phyloP scores from a whole-genome alignment of 2,888 invertebrate species.

The Deroplatys truncata region DNA sequence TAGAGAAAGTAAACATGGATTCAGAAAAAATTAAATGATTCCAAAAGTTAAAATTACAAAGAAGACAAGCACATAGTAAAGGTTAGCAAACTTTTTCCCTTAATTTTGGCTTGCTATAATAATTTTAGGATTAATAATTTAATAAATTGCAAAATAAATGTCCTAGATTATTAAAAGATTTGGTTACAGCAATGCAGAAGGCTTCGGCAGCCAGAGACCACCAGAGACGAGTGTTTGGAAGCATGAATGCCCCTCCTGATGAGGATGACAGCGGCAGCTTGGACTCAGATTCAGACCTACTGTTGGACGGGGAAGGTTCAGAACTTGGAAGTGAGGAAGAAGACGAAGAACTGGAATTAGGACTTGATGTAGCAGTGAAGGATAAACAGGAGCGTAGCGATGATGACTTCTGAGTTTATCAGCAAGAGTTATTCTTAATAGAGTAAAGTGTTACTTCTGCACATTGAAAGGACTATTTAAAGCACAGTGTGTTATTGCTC shows the following conservation, averaged over 20 bases:
- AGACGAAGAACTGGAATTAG: constrained; percentile 48
- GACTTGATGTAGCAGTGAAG: constrained; percentile 19
- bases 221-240: constrained; percentile 55
- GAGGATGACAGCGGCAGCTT: constrained; percentile 42
- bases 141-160: no score
- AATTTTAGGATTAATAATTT: no score
- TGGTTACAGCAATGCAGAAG: constrained; percentile 27
- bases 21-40: no score
- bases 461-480: no score
- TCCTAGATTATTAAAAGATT: no score
- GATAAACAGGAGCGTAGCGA: constrained; percentile 43
- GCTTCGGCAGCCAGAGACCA: constrained; percentile 26
- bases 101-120: no score
- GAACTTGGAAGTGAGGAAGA: constrained; percentile 58
- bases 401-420: constrained; percentile 46
- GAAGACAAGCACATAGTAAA: no score
- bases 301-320: constrained; percentile 57
- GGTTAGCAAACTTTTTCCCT: no score
- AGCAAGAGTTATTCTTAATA: background rate
- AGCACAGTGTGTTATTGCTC: no score
- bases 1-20: no score
- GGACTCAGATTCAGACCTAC: constrained; percentile 49
- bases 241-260: constrained; percentile 48
- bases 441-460: no score
- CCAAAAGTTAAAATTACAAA: no score